Evolutionary conservation across 2,113 vertebrate genomes (phyloP).

Genomic region (Chionodraco myersi): DNA sequence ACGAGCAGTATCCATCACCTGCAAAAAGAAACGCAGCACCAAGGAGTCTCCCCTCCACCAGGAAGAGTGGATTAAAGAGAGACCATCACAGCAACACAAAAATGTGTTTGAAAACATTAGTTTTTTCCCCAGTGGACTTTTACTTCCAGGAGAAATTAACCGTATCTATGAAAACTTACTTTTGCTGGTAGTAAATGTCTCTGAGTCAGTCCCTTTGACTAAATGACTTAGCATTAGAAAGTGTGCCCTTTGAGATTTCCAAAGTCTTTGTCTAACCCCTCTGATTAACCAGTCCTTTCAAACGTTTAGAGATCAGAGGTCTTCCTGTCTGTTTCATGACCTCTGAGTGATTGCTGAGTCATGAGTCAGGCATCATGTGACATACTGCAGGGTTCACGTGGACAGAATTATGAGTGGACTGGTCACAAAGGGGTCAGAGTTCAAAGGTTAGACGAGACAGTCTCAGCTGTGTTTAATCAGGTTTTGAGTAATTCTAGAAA

Average conservation of each 20-base stretch:
- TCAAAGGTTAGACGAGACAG: constrained; percentile 4
- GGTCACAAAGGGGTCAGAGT: constrained; percentile 23
- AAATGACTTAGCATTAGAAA: neutral
- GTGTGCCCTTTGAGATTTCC: neutral
- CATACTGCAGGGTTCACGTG: constrained; percentile 10
- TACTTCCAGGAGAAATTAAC: neutral
- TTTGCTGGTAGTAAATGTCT: neutral
- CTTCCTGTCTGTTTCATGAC: constrained; percentile 1
- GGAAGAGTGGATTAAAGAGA: neutral
- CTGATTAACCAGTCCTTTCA: constrained; percentile 21
- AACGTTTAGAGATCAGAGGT: constrained; percentile 8
- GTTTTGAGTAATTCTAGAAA: neutral
- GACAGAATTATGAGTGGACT: neutral
- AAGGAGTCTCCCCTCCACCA: constrained; percentile 38
- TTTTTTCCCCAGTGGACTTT: neutral
- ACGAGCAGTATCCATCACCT: constrained; percentile 46
- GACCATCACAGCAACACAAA: neutral
- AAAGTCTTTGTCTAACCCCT: constrained; percentile 5
- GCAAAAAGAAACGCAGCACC: constrained; percentile 44
- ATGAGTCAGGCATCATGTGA: constrained; percentile 14
- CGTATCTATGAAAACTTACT: neutral
- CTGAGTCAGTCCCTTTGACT: too few relatives aligned
- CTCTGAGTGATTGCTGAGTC: neutral
- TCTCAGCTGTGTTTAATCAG: neutral
- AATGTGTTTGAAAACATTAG: neutral